Conservation (phyloP, 2,888 invertebrate species). For the Mythimna albipuncta region DNA sequence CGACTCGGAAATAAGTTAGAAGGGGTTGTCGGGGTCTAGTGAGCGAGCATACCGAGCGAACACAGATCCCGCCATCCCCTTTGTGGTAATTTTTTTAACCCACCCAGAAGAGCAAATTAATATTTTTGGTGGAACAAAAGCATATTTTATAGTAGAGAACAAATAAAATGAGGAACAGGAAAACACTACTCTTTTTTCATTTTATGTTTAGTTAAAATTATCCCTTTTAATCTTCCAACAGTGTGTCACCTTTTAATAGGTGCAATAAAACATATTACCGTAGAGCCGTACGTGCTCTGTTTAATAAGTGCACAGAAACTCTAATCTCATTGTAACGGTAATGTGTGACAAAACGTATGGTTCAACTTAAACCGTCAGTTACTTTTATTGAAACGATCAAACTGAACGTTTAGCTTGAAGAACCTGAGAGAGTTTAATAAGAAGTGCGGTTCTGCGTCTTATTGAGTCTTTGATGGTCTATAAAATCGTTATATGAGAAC, state of each 20-base stretch:
- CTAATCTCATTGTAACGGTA: constrained; percentile 61
- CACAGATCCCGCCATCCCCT: too few species aligned
- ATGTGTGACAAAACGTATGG: constrained; percentile 55
- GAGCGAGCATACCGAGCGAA: too few species aligned
- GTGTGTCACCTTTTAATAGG: constrained; percentile 33
- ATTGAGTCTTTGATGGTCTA: constrained; percentile 37
- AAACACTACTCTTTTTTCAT: background rate
- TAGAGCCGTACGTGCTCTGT: constrained; percentile 71
- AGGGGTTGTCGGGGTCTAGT: too few species aligned
- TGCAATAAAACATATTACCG: constrained; percentile 75
- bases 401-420: constrained; percentile 15
- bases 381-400: constrained; percentile 57
- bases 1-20: too few species aligned
- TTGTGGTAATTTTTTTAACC: too few species aligned
- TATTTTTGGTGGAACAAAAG: too few species aligned
- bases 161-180: too few species aligned
- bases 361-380: constrained; percentile 51
- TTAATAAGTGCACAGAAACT: constrained; percentile 72
- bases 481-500: constrained; percentile 36
- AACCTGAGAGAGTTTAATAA: constrained; percentile 44
- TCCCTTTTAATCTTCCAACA: background rate
- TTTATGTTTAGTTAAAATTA: background rate
- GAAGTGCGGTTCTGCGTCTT: constrained; percentile 25
- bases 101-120: too few species aligned
- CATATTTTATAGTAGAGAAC: too few species aligned